These are phyloP conservation scores for Zaprionus africanus DNA, from an alignment of 1,140 invertebrate genomes.

Conservation along the genomic window DNA sequence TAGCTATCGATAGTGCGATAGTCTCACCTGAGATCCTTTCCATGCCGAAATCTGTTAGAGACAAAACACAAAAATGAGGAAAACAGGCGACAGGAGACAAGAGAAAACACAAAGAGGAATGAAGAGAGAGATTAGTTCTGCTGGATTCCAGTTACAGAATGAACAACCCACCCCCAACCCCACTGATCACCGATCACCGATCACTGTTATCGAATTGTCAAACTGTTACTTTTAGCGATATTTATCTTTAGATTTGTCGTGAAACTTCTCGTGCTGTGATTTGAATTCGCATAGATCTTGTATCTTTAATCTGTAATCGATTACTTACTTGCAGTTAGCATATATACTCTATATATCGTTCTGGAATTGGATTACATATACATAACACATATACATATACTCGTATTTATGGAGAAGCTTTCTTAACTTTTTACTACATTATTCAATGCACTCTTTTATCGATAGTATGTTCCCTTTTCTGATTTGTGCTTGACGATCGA, in stretches of 20 bases:
- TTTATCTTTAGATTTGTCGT: conserved; percentile 45
- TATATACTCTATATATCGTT: conserved; percentile 1
- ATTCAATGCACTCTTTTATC: not conserved
- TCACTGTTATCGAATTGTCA: not conserved
- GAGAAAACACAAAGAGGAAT: conserved; percentile 19
- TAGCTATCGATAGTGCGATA: not conserved
- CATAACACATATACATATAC: conserved; percentile 6
- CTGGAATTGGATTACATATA: not conserved
- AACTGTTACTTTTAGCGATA: conserved; percentile 10
- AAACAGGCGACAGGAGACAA: not conserved
- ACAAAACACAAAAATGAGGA: conserved; percentile 14
- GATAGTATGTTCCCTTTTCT: conserved; percentile 5
- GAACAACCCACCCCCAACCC: not conserved
- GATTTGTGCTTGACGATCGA: conserved; percentile 1
- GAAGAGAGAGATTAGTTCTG: conserved; percentile 33
- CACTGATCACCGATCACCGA: not conserved
- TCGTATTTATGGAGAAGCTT: not conserved
- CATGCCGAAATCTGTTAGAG: conserved; percentile 83
- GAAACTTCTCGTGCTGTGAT: conserved; percentile 55
- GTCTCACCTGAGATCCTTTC: conserved; percentile 84
- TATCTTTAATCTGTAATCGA: conserved; percentile 19
- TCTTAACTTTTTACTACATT: not conserved
- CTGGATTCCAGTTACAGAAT: not conserved
- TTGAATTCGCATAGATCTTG: conserved; percentile 39
- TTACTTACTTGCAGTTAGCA: conserved; percentile 46